These are phyloP conservation scores for Carcharodon carcharias DNA, from an alignment of 2,797 vertebrate species.

Conservation along the genomic window DNA sequence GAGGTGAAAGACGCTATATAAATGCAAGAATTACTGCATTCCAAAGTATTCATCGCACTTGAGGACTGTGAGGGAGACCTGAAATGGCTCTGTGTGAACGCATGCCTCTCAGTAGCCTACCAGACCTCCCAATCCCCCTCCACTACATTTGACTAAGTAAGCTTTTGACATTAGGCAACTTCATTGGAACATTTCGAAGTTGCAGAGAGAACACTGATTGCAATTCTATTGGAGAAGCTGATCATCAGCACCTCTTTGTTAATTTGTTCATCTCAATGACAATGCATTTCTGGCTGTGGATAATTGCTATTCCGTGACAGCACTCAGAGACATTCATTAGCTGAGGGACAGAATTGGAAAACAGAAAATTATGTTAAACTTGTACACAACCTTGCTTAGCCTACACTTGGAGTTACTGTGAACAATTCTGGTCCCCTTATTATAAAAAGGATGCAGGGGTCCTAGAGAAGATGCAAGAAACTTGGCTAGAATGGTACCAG, in stretches of 20 bases:
- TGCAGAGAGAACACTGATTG: background rate
- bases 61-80: background rate
- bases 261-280: background rate
- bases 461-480: background rate
- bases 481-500: background rate
- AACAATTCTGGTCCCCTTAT: background rate
- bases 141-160: background rate
- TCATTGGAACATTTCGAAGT: background rate
- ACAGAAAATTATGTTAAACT: background rate
- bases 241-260: background rate
- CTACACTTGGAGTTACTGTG: background rate
- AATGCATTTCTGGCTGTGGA: background rate
- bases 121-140: background rate
- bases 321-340: background rate
- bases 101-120: background rate
- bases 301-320: background rate
- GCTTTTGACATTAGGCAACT: background rate
- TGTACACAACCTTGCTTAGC: background rate
- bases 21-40: background rate
- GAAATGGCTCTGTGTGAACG: background rate
- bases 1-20: no score
- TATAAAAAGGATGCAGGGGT: background rate
- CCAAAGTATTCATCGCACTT: background rate
- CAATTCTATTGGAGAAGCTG: background rate
- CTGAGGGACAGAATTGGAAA: background rate